A percentile compares a stretch with the other conserved stretches of the same genome.
Evolutionary conservation across 2,797 vertebrate species (phyloP).

Genomic region (Myripristis jacobus): DNA sequence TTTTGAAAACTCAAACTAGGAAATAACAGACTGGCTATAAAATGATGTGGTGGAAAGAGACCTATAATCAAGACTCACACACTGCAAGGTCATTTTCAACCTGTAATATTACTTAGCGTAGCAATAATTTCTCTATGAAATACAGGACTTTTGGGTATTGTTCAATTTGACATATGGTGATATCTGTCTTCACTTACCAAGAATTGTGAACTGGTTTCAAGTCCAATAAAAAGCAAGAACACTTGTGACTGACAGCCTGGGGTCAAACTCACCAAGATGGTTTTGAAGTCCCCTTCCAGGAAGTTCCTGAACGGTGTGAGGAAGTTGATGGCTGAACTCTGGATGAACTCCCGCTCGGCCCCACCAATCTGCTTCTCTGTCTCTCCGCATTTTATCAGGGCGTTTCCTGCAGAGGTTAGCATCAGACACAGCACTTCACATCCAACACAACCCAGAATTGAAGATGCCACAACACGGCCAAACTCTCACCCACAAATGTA

Average conservation of each 20-base stretch:
- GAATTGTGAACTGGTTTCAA: not conserved
- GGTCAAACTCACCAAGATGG: constrained; percentile 91
- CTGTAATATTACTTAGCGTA: too few species aligned
- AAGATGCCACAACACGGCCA: not conserved
- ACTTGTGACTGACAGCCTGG: not conserved
- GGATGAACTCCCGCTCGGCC: constrained; percentile 95
- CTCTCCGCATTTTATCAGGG: constrained; percentile 97
- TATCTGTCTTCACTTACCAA: not conserved
- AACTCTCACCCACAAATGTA: not conserved
- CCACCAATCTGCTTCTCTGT: constrained; percentile 95
- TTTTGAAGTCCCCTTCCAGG: constrained; percentile 98
- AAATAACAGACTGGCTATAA: too few species aligned
- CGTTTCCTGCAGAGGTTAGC: constrained; percentile 87
- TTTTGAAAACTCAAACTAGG: too few species aligned
- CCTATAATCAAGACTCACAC: too few species aligned
- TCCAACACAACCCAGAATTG: not conserved
- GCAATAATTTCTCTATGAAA: not conserved
- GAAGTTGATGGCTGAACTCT: constrained; percentile 95
- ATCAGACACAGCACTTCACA: constrained; percentile 34
- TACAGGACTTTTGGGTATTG: not conserved
- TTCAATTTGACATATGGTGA: not conserved
- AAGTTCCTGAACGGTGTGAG: constrained; percentile 98
- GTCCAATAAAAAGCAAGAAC: not conserved
- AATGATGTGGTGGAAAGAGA: too few species aligned
- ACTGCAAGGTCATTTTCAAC: too few species aligned